These are phyloP conservation scores for Oscheius sp. DNA, from an alignment of 1,140 invertebrate species.

Conservation along the genomic window DNA sequence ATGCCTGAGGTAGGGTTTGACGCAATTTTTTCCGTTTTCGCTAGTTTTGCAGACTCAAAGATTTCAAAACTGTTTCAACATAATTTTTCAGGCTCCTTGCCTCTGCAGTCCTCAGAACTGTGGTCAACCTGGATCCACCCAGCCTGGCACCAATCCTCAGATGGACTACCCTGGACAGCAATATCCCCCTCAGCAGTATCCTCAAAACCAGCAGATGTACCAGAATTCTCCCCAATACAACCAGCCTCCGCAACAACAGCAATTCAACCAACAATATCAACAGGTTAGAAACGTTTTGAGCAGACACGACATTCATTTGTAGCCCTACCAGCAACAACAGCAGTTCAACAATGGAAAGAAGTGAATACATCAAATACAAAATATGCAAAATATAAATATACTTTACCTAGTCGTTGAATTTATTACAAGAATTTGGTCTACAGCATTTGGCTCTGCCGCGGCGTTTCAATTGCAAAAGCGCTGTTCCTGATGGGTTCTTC, in stretches of 20 bases:
- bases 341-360: constrained; percentile 23
- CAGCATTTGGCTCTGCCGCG: constrained; percentile 30
- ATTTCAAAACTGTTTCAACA: neutral
- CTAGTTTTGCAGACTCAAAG: neutral
- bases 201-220: constrained; percentile 22
- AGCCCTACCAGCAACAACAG: constrained; percentile 27
- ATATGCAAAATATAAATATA: neutral
- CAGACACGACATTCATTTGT: constrained; percentile 1
- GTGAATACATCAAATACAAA: constrained; percentile 6
- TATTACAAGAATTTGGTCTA: neutral
- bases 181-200: constrained; percentile 16
- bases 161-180: neutral
- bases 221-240: neutral
- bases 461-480: constrained; percentile 35
- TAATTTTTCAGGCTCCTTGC: constrained; percentile 27
- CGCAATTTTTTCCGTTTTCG: neutral
- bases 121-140: constrained; percentile 12
- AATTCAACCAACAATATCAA: neutral
- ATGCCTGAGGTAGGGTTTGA: neutral
- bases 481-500: constrained; percentile 18
- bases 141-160: constrained; percentile 15
- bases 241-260: neutral
- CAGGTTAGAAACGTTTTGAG: neutral
- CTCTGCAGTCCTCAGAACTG: constrained; percentile 26
- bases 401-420: neutral